Base-by-base conservation (phyloP, 2,797 vertebrate species). In the Anomalospiza imberbis region DNA sequence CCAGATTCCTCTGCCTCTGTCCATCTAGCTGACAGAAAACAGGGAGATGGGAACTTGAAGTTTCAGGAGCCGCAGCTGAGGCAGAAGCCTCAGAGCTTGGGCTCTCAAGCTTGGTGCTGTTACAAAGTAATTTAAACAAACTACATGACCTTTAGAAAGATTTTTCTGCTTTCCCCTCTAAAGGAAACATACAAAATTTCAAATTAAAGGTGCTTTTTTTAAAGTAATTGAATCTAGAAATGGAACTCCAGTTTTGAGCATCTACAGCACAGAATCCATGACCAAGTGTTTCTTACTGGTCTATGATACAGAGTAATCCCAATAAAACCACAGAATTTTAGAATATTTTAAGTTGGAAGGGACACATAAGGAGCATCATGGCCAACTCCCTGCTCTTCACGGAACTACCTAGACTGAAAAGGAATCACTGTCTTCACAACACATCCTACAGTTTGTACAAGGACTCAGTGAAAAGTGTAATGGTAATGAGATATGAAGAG, bases 1-100 rank as follows among this genome's bases (percentile, higher is more conserved):
- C 91, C 87, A 92, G 72, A 92, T 94, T 92, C 57, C 62, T 88
- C 42, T 51, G 80, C 80, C 73, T 91, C 75, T 89, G 85, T 92
- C 85, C 72, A 77, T 58, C 72, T 74, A 89, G 68, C 73, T 80
- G 72, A 77, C 75, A 91, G 50, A 82, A 95, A 88, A 89, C 32
- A 60, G 29, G 18, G 42, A 91, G 75, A 47, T 57, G 38, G 57
- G 38, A 89, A 61, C 82, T 77, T 48, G 20, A 48, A 67, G 24
- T 60, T 87, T 73, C 60, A 87, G 74, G 38, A 89, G 84, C 31
- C 1, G 6, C 44, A 76, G 51, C 34, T 82, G 60, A 85, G 36
- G 62, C 51, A 73, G 67, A 88, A 86, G 54, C 32, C 44, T 61
- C 70, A 84, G 47, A 90, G 44, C 18, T 29, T 70, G 18, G 44